These are phyloP conservation scores for Calameuta idolon DNA, from an alignment of 2,888 invertebrate genomes.

Conservation along the genomic window DNA sequence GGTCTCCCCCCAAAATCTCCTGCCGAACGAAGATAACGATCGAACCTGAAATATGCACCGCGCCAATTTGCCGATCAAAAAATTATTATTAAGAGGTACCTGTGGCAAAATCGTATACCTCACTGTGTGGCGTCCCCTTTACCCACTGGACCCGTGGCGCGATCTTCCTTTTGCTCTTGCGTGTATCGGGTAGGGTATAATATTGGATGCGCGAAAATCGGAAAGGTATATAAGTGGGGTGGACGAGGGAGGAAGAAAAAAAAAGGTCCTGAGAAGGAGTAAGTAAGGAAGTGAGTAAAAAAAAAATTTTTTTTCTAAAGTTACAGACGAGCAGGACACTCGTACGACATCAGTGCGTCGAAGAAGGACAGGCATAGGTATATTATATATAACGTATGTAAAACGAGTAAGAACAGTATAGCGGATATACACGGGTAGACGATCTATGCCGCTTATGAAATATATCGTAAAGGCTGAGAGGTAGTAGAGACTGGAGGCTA, in stretches of 20 bases:
- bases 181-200: conserved; percentile 32
- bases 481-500: conserved; percentile 49
- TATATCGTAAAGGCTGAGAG: conserved; percentile 50
- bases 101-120: conserved; percentile 31
- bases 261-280: background rate
- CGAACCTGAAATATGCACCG: conserved; percentile 60
- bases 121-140: background rate
- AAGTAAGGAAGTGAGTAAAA: background rate
- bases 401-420: background rate
- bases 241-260: background rate
- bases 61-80: conserved; percentile 63
- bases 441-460: conserved; percentile 45
- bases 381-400: background rate
- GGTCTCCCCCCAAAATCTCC: background rate
- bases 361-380: background rate
- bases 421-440: conserved; percentile 3
- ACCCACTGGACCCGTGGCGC: conserved; percentile 3
- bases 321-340: background rate
- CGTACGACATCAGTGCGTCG: background rate
- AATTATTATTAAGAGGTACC: conserved; percentile 66
- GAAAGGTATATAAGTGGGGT: conserved; percentile 13
- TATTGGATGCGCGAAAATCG: conserved; percentile 52
- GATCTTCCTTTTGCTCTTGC: conserved; percentile 6
- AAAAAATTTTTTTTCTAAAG: background rate
- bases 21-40: conserved; percentile 56